Evolutionary conservation across 2,888 invertebrate genomes (phyloP).

Genomic region (Piscicola geometra): DNA sequence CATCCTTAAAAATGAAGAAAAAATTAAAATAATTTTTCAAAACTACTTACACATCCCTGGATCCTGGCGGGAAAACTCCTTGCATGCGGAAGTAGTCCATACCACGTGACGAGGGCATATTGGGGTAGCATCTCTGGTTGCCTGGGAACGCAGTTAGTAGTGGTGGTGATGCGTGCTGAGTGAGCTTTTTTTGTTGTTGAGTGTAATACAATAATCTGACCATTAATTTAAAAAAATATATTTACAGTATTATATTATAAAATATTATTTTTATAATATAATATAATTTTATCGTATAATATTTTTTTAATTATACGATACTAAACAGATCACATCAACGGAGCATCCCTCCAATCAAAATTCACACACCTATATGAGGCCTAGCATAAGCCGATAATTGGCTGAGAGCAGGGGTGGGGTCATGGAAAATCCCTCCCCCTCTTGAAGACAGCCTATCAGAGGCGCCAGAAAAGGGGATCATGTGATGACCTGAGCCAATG

Average conservation of each 20-base stretch:
- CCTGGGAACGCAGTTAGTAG: conserved; percentile 10
- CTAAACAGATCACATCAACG: too few species aligned
- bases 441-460: conserved; percentile 32
- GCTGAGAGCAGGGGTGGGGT: conserved; percentile 75
- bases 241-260: too few species aligned
- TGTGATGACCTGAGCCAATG: conserved; percentile 37
- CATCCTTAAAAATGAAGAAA: too few species aligned
- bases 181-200: too few species aligned
- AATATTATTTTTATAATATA: too few species aligned
- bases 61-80: conserved; percentile 67
- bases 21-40: too few species aligned
- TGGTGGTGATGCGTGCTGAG: too few species aligned
- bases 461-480: conserved; percentile 27
- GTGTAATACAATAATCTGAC: too few species aligned
- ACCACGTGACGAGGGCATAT: conserved; percentile 52
- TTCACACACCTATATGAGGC: conserved; percentile 41
- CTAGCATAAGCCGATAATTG: conserved; percentile 67
- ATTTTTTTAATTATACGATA: too few species aligned
- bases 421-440: conserved; percentile 35
- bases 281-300: too few species aligned
- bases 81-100: conserved; percentile 76
- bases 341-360: neutral
- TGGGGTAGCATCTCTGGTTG: conserved; percentile 24
- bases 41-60: conserved; percentile 59
- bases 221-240: too few species aligned